phyloP scores from a whole-genome alignment of 2,888 invertebrate genomes.

The Lottia scabra region DNA sequence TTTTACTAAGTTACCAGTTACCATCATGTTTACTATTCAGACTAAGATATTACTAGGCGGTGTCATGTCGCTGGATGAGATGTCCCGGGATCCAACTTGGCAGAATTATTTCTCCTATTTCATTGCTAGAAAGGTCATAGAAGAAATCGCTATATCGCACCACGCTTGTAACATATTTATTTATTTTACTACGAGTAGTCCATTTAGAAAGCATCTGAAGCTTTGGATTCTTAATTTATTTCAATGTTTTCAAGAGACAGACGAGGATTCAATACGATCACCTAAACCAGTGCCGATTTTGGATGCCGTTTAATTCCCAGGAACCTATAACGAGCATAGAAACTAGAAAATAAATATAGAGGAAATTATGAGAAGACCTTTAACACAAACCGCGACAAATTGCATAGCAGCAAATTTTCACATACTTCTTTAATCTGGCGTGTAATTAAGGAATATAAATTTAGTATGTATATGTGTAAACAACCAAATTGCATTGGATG shows the following conservation, averaged over 20 bases:
- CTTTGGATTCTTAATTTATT: background rate
- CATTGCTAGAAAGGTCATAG: constrained; percentile 52
- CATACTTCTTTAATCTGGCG: too few relatives aligned
- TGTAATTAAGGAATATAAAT: too few relatives aligned
- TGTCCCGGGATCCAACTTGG: constrained; percentile 54
- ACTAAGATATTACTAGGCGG: constrained; percentile 45
- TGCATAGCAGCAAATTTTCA: too few relatives aligned
- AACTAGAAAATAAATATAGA: too few relatives aligned
- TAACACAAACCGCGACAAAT: too few relatives aligned
- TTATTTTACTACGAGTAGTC: constrained; percentile 48
- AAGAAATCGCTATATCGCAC: constrained; percentile 62
- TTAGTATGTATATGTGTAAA: too few relatives aligned
- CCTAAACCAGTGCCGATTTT: background rate
- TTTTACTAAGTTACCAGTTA: constrained; percentile 57
- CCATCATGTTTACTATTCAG: constrained; percentile 52
- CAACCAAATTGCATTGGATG: too few relatives aligned
- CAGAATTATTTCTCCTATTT: constrained; percentile 53
- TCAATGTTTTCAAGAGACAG: background rate
- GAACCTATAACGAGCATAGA: too few relatives aligned
- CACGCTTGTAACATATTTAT: constrained; percentile 64
- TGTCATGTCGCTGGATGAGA: constrained; percentile 40
- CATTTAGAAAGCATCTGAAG: constrained; percentile 42
- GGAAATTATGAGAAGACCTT: too few relatives aligned
- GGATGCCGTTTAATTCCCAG: background rate
- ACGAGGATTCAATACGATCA: background rate